Base-by-base conservation (phyloP, 1,140 invertebrate species). In the honey bee (Apis mellifera) region DNA sequence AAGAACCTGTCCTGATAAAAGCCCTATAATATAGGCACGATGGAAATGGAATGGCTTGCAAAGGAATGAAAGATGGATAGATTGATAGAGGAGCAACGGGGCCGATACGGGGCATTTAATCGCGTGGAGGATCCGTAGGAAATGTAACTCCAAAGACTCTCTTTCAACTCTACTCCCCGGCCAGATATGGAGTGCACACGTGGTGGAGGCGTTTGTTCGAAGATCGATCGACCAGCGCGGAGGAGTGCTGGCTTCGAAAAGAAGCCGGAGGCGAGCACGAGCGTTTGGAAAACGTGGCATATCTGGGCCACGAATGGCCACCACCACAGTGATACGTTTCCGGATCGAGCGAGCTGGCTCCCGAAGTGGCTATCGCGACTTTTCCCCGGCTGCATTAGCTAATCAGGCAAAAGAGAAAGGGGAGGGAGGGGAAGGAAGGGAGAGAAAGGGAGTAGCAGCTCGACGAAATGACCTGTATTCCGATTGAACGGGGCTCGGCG, bases 81-180 rank as follows among this genome's bases (percentile, higher is more conserved):
- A 26, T 70, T 17, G 71, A 81, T 50, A 19, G 17, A n/a, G 17
- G 17, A n/a, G 23, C 52, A 42, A 32, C 42, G 78, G 78, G 65
- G 32, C 32, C 32, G 32, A 42, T 66, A 65, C 42, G 52, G 52
- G 9, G 52, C n/a, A 62, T 74, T 81, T 75, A 80, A 81, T 81
- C 71, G 71, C 60, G 15, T 48, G n/a, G 17, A 80, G 7, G 42
- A 79, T 60, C 69, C 17, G 17, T n/a, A 42, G 60, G 8, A 26
- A 75, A 81, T n/a, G 52, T 66, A 65, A 17, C 13, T 65, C 55
- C 59, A 42, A 42, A 42, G 32, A 42, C 26, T 26, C 26, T 26
- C 55, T 60, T 62, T 17, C 54, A 52, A n/a, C n/a, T n/a, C n/a
- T n/a, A n/a, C n/a, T 59, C 17, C 32, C 26, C 12, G 65, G 2